Base-by-base conservation (phyloP, 2,888 invertebrate species). In the Anagyrus pseudococci region DNA sequence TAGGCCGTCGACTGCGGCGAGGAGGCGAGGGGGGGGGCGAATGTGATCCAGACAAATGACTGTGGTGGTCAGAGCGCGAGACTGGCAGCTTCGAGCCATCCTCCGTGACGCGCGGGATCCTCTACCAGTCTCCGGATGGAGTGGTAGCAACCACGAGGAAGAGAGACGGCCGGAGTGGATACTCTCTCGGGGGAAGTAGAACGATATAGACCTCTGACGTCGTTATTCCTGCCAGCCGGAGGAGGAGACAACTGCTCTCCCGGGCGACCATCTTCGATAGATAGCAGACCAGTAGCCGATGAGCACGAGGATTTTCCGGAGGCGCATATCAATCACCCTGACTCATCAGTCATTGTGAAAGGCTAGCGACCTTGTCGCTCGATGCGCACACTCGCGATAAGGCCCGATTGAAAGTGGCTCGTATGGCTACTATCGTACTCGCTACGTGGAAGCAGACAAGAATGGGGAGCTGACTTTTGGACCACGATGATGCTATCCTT, bases 11-110 rank as follows among this genome's bases (percentile, higher is more conserved):
- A 48, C n/a, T 44, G 47, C 15, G 20, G 4, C 33, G 8, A 41
- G 49, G 37, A 50, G 26, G 41, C 22, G 60, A 58, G 52, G 47
- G 56, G 41, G 54, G 54, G 46, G 69, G 68, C n/a, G n/a, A n/a
- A n/a, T n/a, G 72, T 75, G 77, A 78, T 77, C 75, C 70, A 77
- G 77, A 79, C 77, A 77, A 78, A 79, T 76, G 78, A 77, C 71
- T 70, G 74, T 69, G 77, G 76, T 77, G 74, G 71, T 75, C 75
- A 74, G 46, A 19, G 22, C 22, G n/a, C 43, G 13, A 69, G 71
- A 73, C 74, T 74, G 77, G 75, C 78, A 77, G 76, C 69, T 72
- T 72, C 72, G 71, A 77, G 74, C 74, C 71, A 72, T 74, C 73
- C 68, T 57, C 71, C 72, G 70, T 73, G 71, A 29, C 29, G 29